phyloP scores from a whole-genome alignment of 2,888 invertebrate genomes.

The Ectropis crepuscularia region DNA sequence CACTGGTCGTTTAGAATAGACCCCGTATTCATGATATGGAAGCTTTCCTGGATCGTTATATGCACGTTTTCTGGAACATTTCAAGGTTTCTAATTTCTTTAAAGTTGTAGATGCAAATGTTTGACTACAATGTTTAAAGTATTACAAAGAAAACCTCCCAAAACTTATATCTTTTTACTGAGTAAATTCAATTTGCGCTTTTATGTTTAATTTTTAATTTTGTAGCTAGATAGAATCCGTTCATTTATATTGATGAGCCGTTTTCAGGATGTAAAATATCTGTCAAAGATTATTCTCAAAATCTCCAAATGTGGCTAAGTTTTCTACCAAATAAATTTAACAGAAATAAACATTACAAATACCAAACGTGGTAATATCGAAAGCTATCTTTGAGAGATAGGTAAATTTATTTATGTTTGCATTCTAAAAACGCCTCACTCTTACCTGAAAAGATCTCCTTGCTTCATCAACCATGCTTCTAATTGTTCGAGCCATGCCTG shows the following conservation, averaged over 20 bases:
- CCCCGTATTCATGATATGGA: slow-evolving; percentile 69
- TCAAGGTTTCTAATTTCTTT: not conserved
- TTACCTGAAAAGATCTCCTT: slow-evolving; percentile 85
- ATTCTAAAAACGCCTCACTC: slow-evolving; percentile 8
- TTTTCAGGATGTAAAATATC: too few species aligned
- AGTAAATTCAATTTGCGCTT: too few species aligned
- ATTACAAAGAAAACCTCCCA: too few species aligned
- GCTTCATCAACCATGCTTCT: slow-evolving; percentile 79
- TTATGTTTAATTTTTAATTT: too few species aligned
- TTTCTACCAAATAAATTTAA: too few species aligned
- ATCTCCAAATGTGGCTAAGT: not conserved
- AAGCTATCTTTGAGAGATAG: not conserved
- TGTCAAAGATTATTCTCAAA: too few species aligned
- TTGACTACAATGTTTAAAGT: not conserved
- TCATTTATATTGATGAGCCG: too few species aligned
- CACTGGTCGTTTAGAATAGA: slow-evolving; percentile 68
- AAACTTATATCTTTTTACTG: too few species aligned
- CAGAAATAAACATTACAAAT: too few species aligned
- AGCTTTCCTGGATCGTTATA: slow-evolving; percentile 65
- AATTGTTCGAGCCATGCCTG: slow-evolving; percentile 75
- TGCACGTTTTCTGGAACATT: slow-evolving; percentile 61
- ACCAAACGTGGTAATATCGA: not conserved
- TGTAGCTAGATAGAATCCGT: too few species aligned
- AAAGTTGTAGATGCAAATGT: not conserved
- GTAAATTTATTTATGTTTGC: not conserved